These are phyloP conservation scores for Bryconaethiops microstoma DNA, from an alignment of 2,797 vertebrate genomes.

Conservation along the genomic window DNA sequence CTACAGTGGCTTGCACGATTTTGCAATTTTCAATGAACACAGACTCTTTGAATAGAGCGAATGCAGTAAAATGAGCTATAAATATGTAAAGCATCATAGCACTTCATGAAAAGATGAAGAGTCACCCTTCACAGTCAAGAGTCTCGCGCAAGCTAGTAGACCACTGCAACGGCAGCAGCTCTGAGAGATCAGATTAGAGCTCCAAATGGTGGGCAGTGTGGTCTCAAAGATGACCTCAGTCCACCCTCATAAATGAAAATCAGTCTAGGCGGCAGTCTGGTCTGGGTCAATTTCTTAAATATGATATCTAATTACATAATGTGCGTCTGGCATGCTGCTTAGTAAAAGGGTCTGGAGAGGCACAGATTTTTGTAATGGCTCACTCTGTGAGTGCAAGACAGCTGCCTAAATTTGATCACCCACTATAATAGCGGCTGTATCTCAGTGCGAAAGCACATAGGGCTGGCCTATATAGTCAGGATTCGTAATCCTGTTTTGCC, in stretches of 20 bases:
- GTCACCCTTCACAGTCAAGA: neutral
- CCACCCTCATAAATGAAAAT: slow-evolving; percentile 31
- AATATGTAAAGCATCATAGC: neutral
- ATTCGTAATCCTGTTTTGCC: slow-evolving; percentile 35
- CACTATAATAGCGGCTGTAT: neutral
- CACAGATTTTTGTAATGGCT: slow-evolving; percentile 30
- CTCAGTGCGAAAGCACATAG: slow-evolving; percentile 1
- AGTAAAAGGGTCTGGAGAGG: slow-evolving; percentile 21
- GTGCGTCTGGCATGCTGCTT: slow-evolving; percentile 34
- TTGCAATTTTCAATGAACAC: neutral
- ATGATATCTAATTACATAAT: slow-evolving; percentile 45
- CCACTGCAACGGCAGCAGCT: neutral
- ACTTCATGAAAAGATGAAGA: too few species aligned
- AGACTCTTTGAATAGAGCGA: neutral
- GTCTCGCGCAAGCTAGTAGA: neutral
- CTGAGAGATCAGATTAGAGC: slow-evolving; percentile 33
- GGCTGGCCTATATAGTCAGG: neutral
- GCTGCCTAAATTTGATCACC: slow-evolving; percentile 20
- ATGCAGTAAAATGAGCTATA: neutral
- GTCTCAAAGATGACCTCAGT: slow-evolving; percentile 19
- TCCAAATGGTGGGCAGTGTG: slow-evolving; percentile 13
- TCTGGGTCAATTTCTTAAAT: slow-evolving; percentile 33
- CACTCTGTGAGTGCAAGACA: slow-evolving; percentile 19
- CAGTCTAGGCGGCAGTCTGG: slow-evolving; percentile 27
- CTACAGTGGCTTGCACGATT: neutral